These are phyloP conservation scores for Halichoeres trimaculatus DNA, from an alignment of 2,113 vertebrate genomes.

Conservation along the genomic window DNA sequence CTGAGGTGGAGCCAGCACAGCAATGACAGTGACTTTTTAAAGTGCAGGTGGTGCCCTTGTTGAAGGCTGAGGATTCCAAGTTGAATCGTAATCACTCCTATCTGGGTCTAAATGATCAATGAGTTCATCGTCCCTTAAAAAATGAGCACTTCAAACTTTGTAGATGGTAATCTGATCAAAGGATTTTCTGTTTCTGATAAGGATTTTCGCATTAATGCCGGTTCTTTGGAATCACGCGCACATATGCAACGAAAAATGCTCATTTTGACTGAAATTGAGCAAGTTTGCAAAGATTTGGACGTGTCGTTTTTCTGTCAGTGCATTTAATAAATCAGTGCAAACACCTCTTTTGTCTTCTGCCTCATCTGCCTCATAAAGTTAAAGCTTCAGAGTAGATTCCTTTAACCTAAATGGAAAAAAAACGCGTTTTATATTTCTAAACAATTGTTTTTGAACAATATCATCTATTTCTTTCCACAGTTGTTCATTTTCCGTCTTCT, in stretches of 20 bases:
- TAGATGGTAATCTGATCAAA: too few species aligned
- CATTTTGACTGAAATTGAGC: too few species aligned
- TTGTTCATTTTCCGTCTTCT: conserved; percentile 46
- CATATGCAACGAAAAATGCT: too few species aligned
- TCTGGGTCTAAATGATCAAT: not conserved
- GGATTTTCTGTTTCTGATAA: too few species aligned
- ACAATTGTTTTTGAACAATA: conserved; percentile 1
- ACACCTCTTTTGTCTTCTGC: too few species aligned
- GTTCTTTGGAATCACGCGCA: too few species aligned
- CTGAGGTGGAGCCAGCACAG: conserved; percentile 50
- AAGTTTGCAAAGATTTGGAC: too few species aligned
- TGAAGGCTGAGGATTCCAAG: conserved; percentile 17
- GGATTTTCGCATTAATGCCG: too few species aligned
- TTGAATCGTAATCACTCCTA: not conserved
- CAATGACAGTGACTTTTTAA: conserved; percentile 39
- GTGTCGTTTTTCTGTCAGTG: too few species aligned
- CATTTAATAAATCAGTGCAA: too few species aligned
- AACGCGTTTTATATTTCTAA: not conserved
- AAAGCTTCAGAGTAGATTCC: not conserved
- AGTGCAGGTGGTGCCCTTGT: conserved; percentile 25
- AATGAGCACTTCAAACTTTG: too few species aligned
- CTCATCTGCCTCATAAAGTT: not conserved
- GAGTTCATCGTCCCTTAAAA: too few species aligned
- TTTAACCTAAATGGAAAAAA: not conserved
- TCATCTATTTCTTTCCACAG: conserved; percentile 15